A percentile compares a stretch with the other conserved stretches of the same genome.
Evolutionary conservation across 2,797 vertebrate genomes (phyloP).

Genomic region (Anguilla marmorata): DNA sequence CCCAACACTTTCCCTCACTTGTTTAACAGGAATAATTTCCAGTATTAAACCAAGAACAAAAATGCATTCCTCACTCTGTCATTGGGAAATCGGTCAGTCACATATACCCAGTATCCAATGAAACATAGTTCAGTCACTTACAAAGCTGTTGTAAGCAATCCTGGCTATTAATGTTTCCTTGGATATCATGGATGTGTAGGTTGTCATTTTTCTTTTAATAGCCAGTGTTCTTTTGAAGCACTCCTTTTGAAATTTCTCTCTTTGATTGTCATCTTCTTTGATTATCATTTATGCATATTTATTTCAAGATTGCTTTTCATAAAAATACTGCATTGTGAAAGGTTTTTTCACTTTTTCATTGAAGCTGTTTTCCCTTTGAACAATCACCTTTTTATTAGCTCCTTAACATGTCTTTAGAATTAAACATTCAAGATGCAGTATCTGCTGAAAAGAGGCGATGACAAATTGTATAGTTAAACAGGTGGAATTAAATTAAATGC

Average conservation of each 20-base stretch:
- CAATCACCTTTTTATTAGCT: neutral
- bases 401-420: neutral
- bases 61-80: too few relatives aligned
- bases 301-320: neutral
- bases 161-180: neutral
- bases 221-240: neutral
- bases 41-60: too few relatives aligned
- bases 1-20: too few relatives aligned
- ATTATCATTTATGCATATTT: neutral
- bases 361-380: neutral
- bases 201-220: neutral
- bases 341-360: neutral
- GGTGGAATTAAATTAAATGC: neutral
- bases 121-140: too few relatives aligned
- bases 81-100: too few relatives aligned
- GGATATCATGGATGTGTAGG: neutral
- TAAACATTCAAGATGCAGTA: neutral
- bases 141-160: neutral
- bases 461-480: neutral
- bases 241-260: neutral
- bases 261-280: slow-evolving; percentile 2
- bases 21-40: neutral
- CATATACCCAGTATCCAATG: too few relatives aligned
- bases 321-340: neutral
- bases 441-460: neutral